These are phyloP conservation scores for Phyllostomus hastatus DNA, from an alignment of 2,113 vertebrate species.

Conservation along the genomic window DNA sequence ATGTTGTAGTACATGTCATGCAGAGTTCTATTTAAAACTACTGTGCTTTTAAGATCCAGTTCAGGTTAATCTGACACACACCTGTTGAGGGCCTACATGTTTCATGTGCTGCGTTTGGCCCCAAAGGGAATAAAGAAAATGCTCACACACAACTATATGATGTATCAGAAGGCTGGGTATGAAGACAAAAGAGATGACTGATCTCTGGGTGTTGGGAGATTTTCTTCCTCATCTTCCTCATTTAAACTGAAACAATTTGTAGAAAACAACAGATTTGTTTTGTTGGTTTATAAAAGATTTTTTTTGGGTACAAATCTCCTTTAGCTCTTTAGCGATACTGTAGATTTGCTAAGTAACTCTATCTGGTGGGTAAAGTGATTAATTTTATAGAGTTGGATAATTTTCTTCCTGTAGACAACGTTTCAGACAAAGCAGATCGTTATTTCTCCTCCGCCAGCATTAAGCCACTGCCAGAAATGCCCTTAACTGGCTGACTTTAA, in stretches of 20 bases:
- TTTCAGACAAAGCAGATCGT: not conserved
- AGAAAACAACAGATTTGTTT: not conserved
- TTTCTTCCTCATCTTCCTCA: not conserved
- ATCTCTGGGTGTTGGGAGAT: not conserved
- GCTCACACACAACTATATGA: fast-evolving
- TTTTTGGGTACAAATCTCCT: not conserved
- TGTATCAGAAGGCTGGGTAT: not conserved
- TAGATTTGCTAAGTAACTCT: not conserved
- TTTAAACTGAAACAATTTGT: not conserved
- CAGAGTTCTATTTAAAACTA: not conserved
- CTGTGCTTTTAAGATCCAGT: not conserved
- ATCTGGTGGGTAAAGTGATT: not conserved
- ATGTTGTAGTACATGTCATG: not conserved
- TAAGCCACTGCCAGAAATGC: not conserved
- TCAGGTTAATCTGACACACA: not conserved
- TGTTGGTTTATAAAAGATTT: not conserved
- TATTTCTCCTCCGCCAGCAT: not conserved
- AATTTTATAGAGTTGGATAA: not conserved
- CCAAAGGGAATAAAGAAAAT: not conserved
- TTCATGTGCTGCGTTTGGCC: fast-evolving
- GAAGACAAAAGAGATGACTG: not conserved
- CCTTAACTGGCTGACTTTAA: not conserved
- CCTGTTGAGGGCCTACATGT: not conserved
- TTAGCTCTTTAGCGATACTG: not conserved
- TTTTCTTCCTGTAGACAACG: not conserved